Conservation (phyloP, 2,113 vertebrate species). For the Thymallus thymallus region DNA sequence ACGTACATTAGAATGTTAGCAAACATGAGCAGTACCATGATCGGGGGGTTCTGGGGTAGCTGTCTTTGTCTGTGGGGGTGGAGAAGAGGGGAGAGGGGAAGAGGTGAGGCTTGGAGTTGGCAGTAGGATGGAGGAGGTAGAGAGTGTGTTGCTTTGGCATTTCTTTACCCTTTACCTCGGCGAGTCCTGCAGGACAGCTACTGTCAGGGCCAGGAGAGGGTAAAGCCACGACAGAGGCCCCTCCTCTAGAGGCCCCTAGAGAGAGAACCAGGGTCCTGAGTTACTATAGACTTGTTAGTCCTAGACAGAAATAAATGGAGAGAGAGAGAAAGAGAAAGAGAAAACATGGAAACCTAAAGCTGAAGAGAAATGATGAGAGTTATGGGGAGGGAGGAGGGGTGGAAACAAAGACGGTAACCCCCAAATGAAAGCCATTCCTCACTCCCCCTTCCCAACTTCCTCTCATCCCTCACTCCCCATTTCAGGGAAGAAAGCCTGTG, state of each 20-base stretch:
- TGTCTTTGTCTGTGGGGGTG: constrained; percentile 3
- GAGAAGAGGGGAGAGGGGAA: neutral
- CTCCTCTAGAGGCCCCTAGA: neutral
- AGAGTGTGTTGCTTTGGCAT: constrained; percentile 21
- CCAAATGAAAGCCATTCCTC: constrained; percentile 55
- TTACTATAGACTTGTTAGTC: too few species aligned
- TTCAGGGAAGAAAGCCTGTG: constrained; percentile 19
- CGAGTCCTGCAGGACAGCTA: constrained; percentile 17
- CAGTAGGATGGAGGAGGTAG: neutral
- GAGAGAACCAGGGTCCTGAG: neutral
- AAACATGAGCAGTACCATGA: constrained; percentile 38
- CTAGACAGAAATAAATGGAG: neutral
- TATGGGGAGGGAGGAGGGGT: constrained; percentile 14
- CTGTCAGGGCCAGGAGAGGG: constrained; percentile 5
- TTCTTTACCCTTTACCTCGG: constrained; percentile 10
- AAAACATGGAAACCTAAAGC: constrained; percentile 9
- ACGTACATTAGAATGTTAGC: constrained; percentile 27
- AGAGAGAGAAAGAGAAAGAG: constrained; percentile 1
- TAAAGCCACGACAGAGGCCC: neutral
- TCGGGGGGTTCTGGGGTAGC: constrained; percentile 29
- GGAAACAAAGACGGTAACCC: constrained; percentile 54
- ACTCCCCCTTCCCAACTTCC: constrained; percentile 5
- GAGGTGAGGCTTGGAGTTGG: neutral
- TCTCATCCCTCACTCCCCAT: constrained; percentile 4
- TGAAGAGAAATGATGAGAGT: constrained; percentile 47